Conservation (phyloP, 2,113 vertebrate genomes). For the Cephalopholis sonnerati region DNA sequence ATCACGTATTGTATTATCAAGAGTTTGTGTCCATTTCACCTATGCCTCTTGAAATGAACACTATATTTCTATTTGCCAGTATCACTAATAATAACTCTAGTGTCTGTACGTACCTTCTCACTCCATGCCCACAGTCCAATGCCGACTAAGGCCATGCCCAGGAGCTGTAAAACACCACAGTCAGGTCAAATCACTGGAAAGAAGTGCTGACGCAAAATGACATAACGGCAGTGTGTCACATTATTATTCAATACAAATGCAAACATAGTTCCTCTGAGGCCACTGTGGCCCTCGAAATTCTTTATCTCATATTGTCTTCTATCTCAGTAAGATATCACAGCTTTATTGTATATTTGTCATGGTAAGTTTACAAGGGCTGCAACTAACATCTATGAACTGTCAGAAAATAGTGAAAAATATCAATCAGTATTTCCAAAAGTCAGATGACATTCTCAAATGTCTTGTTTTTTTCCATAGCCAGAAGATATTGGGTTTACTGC, state of each 20-base stretch:
- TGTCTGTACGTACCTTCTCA: constrained; percentile 89
- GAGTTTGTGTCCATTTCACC: too few species aligned
- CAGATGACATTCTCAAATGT: too few species aligned
- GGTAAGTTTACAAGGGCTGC: too few species aligned
- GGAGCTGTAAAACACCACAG: constrained; percentile 87
- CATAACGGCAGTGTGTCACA: neutral
- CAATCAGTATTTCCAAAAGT: too few species aligned
- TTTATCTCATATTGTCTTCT: neutral
- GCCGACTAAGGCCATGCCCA: constrained; percentile 95
- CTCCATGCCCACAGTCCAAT: constrained; percentile 98
- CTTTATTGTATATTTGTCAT: too few species aligned
- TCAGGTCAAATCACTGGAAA: neutral
- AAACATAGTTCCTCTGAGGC: neutral
- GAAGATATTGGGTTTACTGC: too few species aligned
- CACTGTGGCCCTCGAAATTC: neutral
- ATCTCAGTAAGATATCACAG: neutral
- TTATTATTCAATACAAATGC: neutral
- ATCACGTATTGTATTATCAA: too few species aligned
- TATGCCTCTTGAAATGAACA: too few species aligned
- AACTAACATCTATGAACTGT: too few species aligned
- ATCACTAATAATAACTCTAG: neutral
- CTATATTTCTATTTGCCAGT: neutral
- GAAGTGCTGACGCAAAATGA: neutral
- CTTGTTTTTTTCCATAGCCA: too few species aligned
- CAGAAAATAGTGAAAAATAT: too few species aligned